A percentile compares a stretch with the other conserved stretches of the same genome.
Evolutionary conservation across 2,113 vertebrate species (phyloP).

Genomic region (Scophthalmus maximus): DNA sequence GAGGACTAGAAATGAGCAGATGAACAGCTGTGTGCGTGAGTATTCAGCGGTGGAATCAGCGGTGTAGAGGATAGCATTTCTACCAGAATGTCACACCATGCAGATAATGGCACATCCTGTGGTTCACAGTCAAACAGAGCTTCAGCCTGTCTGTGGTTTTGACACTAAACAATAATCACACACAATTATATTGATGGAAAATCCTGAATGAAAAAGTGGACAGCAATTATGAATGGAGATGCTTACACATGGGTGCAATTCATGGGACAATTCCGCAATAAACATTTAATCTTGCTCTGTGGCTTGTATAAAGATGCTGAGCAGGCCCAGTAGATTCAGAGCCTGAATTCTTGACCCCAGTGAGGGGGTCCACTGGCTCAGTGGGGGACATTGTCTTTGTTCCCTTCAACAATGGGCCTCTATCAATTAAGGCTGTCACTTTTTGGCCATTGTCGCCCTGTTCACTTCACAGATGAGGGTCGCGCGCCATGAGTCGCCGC

Average conservation of each 20-base stretch:
- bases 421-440: too few species aligned
- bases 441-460: too few species aligned
- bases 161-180: slow-evolving; percentile 1
- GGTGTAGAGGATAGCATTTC: slow-evolving; percentile 8
- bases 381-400: too few species aligned
- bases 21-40: slow-evolving; percentile 29
- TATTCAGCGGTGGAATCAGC: slow-evolving; percentile 10
- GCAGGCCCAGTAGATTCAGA: background rate
- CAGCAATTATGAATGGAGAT: background rate
- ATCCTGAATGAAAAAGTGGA: background rate
- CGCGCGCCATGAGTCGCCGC: too few species aligned
- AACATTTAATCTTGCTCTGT: background rate
- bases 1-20: slow-evolving; percentile 57
- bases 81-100: slow-evolving; percentile 21
- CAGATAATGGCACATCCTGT: slow-evolving; percentile 1
- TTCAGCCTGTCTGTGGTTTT: background rate
- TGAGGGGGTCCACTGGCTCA: too few species aligned
- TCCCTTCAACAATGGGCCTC: too few species aligned
- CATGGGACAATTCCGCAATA: background rate
- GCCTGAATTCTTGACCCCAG: too few species aligned
- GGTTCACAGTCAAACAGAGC: slow-evolving; percentile 20
- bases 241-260: background rate
- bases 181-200: background rate
- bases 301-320: background rate
- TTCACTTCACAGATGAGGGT: too few species aligned